Evolutionary conservation across 2,797 vertebrate genomes (phyloP), one percentile per base, ranked within the genome.

Genomic region (Cyclopterus lumpus): DNA sequence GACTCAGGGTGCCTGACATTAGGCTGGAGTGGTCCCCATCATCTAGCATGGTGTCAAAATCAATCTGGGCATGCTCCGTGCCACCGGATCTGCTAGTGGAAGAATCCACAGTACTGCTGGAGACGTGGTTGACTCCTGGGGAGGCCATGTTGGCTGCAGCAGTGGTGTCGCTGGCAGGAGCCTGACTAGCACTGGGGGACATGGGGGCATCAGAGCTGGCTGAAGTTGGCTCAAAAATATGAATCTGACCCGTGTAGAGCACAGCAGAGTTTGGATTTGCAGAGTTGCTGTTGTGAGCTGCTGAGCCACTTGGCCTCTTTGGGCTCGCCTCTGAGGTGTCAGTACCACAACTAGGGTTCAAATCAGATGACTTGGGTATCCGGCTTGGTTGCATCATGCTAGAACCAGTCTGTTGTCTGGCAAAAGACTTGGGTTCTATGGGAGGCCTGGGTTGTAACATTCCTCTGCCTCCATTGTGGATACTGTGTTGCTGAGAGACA

Each of bases 11-110:
- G 24, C 97, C 98, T 0, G 98, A 99, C 95, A 99, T 96, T 78
- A 99, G 93, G 91, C 98, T 99, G 0, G 97, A 98, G 86, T 99
- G 98, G 71, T 99, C 98, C 1, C 97, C 97, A 10, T 99, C 98
- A 1, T 99, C 98, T 85, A 99, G 95, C 94, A 99, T 97, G 83
- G 97, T 95, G 67, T 99, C 98, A 24, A 99, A 99, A 93, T 99
- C 98, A 51, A 99, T 98, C 89, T 97, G 97, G 0, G 97, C 91
- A 1, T 95, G 95, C 86, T 98, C 98, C 22, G 96, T 81, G 16
- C 79, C 71, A 44, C 86, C 85, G 8, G 81, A 67, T 40, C 84
- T 79, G 24, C 82, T 65, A 0, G 88, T 88, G 20, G 97, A 97
- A 28, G 96, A 97, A 92, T 99, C 97, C 79, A 96, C 97, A 0